Conservation (phyloP, 2,113 vertebrate species). For the Maccullochella peelii region DNA sequence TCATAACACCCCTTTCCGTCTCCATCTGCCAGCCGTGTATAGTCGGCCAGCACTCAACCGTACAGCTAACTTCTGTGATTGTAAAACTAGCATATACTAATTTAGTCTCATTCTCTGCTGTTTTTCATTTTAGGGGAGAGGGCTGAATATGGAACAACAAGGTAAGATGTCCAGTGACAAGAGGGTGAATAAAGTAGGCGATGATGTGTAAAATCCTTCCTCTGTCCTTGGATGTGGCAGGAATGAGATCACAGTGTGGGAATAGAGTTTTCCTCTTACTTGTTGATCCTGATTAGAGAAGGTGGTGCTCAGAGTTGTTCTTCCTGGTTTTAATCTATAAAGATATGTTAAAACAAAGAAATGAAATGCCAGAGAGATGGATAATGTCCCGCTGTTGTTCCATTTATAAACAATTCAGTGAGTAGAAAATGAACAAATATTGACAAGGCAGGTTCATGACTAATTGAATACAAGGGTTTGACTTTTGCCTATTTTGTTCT, state of each 20-base stretch:
- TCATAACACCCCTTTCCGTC: constrained; percentile 73
- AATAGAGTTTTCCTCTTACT: constrained; percentile 29
- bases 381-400: constrained; percentile 17
- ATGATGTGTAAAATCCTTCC: constrained; percentile 60
- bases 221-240: constrained; percentile 43
- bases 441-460: constrained; percentile 11
- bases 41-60: constrained; percentile 60
- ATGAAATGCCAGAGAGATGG: constrained; percentile 40
- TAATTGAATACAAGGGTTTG: constrained; percentile 18
- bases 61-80: constrained; percentile 60
- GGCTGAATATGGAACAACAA: constrained; percentile 94
- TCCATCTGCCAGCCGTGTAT: constrained; percentile 74
- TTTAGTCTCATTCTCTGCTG: constrained; percentile 46
- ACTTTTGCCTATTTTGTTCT: constrained; percentile 30
- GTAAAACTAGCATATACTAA: constrained; percentile 60
- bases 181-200: constrained; percentile 47
- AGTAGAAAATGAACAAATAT: constrained; percentile 29
- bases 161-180: constrained; percentile 85
- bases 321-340: constrained; percentile 12
- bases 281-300: constrained; percentile 38
- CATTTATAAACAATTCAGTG: constrained; percentile 10
- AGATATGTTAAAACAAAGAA: background rate
- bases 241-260: constrained; percentile 52
- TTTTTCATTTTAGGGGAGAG: constrained; percentile 88
- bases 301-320: constrained; percentile 10